A percentile compares a stretch with the other conserved stretches of the same genome.
These are phyloP conservation scores for Scylla paramamosain DNA, from an alignment of 1,140 invertebrate species.

Conservation along the genomic window DNA sequence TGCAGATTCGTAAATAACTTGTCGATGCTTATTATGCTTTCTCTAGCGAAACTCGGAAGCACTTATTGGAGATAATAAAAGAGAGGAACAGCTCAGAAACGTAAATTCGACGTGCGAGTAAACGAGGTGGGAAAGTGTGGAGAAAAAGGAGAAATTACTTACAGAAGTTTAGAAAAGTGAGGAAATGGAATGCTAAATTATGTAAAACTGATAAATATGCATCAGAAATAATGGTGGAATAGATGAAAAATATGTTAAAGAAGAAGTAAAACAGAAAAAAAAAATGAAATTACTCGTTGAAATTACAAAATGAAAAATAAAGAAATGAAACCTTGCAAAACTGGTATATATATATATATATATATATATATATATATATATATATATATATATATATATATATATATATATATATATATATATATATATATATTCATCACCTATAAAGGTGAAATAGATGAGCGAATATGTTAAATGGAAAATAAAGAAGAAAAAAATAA, in stretches of 20 bases:
- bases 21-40: too few relatives aligned
- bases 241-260: background rate
- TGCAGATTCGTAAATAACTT: too few relatives aligned
- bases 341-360: background rate
- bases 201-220: background rate
- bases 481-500: background rate
- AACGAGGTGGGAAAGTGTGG: background rate
- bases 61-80: too few relatives aligned
- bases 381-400: slow-evolving; percentile 26
- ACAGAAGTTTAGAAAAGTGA: background rate
- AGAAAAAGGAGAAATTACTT: background rate
- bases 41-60: too few relatives aligned
- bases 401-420: slow-evolving; percentile 26
- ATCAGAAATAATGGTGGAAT: background rate
- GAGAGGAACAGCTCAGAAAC: background rate
- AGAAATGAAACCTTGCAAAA: background rate
- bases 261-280: background rate
- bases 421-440: background rate
- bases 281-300: background rate
- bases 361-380: slow-evolving; percentile 26
- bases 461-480: background rate
- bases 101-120: background rate
- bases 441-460: background rate
- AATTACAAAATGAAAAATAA: too few relatives aligned
- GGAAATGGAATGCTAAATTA: background rate